These are phyloP conservation scores for Platysternon megacephalum DNA, from an alignment of 2,113 vertebrate genomes.

Conservation along the genomic window DNA sequence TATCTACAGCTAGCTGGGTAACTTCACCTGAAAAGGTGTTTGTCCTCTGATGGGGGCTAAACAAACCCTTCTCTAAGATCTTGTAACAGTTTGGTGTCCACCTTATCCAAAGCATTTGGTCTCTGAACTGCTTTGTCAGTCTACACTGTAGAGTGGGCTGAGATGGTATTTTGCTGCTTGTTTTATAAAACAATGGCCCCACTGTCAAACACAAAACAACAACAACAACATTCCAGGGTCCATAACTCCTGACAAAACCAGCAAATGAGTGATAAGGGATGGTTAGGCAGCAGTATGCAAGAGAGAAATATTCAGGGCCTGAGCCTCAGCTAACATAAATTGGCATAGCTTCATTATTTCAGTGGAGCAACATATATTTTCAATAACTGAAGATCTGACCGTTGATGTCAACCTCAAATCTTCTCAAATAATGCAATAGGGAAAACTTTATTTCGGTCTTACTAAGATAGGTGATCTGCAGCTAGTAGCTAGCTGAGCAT, in stretches of 20 bases:
- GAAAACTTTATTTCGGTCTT: neutral
- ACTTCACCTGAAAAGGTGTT: neutral
- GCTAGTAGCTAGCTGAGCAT: neutral
- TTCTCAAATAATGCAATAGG: neutral
- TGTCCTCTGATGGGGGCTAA: constrained; percentile 58
- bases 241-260: neutral
- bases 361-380: neutral
- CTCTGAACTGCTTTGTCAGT: neutral
- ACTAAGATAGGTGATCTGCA: neutral
- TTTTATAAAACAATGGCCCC: neutral
- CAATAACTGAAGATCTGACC: neutral
- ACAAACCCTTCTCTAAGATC: neutral
- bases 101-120: neutral
- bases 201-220: neutral
- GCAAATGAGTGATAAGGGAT: neutral
- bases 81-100: neutral
- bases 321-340: neutral
- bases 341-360: rapidly evolving
- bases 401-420: neutral
- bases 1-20: neutral
- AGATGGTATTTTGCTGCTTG: neutral
- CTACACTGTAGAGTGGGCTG: neutral
- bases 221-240: neutral
- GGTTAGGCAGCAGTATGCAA: neutral
- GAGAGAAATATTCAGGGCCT: neutral